Conservation (phyloP, 2,797 vertebrate species). For the Sciurus carolinensis region DNA sequence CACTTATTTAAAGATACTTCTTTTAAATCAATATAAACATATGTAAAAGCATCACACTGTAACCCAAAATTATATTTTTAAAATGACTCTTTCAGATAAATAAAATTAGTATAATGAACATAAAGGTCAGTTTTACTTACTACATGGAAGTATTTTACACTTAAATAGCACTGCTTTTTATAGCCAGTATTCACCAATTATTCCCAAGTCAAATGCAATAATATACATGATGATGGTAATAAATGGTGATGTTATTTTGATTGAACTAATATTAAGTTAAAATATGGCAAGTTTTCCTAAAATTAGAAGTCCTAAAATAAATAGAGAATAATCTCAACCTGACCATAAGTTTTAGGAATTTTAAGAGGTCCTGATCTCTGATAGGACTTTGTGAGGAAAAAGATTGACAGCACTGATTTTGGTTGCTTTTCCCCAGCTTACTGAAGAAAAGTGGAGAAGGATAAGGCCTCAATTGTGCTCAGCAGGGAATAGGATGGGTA, state of each 20-base stretch:
- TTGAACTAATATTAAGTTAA: slow-evolving; percentile 17
- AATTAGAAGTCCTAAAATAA: slow-evolving; percentile 7
- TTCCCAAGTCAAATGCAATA: slow-evolving; percentile 8
- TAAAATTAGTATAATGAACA: neutral
- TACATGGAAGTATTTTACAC: neutral
- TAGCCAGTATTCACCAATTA: neutral
- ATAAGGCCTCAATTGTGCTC: neutral
- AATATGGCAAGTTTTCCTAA: neutral
- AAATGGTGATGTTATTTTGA: neutral
- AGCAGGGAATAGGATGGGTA: neutral
- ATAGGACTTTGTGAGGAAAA: neutral
- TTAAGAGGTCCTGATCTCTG: neutral
- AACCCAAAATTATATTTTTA: neutral
- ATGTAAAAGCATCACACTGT: neutral
- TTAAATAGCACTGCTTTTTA: neutral
- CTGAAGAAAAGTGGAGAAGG: neutral
- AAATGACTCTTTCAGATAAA: neutral
- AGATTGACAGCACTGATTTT: neutral
- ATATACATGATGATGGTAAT: neutral
- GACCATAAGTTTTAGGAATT: neutral
- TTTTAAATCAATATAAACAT: neutral
- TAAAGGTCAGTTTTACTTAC: neutral
- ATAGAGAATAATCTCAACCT: neutral
- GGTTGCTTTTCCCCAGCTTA: neutral
- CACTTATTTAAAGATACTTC: neutral